Percentiles rank a stretch among this genome's conserved stretches.
phyloP scores from a whole-genome alignment of 2,888 invertebrate genomes.

The Ctenicera cuprea region DNA sequence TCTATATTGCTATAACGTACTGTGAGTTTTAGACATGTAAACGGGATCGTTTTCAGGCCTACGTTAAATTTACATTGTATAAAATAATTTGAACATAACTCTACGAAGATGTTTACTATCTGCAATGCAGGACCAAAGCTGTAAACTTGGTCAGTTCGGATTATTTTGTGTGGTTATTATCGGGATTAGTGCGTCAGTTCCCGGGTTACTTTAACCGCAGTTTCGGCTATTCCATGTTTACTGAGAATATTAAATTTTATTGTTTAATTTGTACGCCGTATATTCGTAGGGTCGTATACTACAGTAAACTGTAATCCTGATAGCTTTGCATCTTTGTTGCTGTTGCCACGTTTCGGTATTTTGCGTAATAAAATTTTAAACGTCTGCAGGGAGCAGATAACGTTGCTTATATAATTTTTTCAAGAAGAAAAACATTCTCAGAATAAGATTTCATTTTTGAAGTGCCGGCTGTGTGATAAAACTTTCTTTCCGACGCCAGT shows the following conservation, averaged over 20 bases:
- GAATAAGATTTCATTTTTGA: not conserved
- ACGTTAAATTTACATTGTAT: constrained; percentile 54
- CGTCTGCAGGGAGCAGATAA: constrained; percentile 5
- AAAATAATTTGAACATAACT: constrained; percentile 45
- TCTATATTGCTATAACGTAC: not conserved
- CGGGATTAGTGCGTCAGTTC: constrained; percentile 63
- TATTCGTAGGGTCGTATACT: constrained; percentile 59
- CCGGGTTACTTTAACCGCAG: constrained; percentile 63
- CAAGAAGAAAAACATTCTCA: not conserved
- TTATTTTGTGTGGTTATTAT: constrained; percentile 61
- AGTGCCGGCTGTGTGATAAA: not conserved
- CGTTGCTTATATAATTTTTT: not conserved
- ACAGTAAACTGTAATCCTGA: constrained; percentile 61
- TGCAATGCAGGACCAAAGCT: constrained; percentile 55
- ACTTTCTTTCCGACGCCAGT: not conserved
- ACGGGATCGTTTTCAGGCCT: constrained; percentile 8
- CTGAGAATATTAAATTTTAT: constrained; percentile 67
- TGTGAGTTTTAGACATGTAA: not conserved
- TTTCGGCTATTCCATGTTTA: constrained; percentile 64
- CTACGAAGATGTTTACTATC: constrained; percentile 50
- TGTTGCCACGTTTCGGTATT: constrained; percentile 28
- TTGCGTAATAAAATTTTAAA: constrained; percentile 18
- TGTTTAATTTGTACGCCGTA: constrained; percentile 65
- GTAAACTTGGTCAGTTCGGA: constrained; percentile 58
- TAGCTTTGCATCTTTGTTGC: constrained; percentile 49